A percentile compares a stretch with the other conserved stretches of the same genome.
These are phyloP conservation scores for Ellobium chinense DNA, from an alignment of 2,888 invertebrate species.

Conservation along the genomic window DNA sequence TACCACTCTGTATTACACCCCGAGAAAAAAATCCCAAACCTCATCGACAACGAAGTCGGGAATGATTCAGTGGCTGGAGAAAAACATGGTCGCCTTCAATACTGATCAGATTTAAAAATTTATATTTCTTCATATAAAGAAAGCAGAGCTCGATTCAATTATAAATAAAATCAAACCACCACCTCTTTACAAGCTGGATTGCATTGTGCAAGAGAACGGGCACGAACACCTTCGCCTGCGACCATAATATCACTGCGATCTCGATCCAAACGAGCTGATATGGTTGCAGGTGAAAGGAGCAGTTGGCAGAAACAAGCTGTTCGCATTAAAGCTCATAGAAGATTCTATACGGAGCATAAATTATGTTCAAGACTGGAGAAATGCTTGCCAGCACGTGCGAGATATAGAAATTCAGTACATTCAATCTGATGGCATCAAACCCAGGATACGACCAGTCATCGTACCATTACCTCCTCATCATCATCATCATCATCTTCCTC, in stretches of 20 bases:
- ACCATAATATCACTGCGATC: background rate
- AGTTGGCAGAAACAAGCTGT: too few relatives aligned
- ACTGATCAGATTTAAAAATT: too few relatives aligned
- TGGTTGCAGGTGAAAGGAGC: too few relatives aligned
- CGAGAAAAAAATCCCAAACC: too few relatives aligned
- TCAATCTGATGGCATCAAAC: too few relatives aligned
- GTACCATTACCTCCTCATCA: background rate
- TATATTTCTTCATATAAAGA: background rate
- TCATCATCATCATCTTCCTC: background rate
- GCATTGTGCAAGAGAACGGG: background rate
- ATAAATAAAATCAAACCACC: background rate
- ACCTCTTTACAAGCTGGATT: background rate
- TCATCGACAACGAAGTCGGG: too few relatives aligned
- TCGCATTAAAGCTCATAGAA: background rate
- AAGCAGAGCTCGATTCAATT: background rate
- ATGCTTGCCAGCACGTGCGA: background rate
- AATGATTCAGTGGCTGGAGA: background rate
- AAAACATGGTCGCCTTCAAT: background rate
- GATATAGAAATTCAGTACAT: background rate
- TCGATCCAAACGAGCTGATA: background rate
- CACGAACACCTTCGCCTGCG: background rate
- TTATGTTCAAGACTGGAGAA: background rate
- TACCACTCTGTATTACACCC: too few relatives aligned
- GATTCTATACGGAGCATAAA: background rate
- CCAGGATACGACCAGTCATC: background rate